Percentiles rank a stretch among this genome's conserved stretches.
These are phyloP conservation scores for Pogonocichla stellata DNA, from an alignment of 2,113 vertebrate genomes.

Conservation along the genomic window DNA sequence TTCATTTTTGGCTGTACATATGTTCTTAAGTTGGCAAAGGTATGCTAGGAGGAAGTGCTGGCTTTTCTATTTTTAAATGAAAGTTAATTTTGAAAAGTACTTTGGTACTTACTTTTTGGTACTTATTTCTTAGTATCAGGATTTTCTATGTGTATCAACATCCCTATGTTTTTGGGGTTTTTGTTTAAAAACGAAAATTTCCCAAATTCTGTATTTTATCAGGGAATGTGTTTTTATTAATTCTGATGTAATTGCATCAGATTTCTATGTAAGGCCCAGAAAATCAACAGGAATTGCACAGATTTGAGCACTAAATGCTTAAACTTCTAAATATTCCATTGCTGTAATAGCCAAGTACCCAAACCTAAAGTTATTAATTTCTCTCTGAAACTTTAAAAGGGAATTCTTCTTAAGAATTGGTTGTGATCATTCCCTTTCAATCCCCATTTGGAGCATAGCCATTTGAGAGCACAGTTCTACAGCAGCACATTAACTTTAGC, in stretches of 20 bases:
- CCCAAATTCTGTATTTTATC: neutral
- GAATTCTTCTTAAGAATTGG: neutral
- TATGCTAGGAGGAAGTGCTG: neutral
- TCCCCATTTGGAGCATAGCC: fast-evolving
- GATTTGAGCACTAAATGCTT: neutral
- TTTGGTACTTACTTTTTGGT: neutral
- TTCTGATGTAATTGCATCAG: neutral
- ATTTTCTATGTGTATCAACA: neutral
- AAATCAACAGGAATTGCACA: neutral
- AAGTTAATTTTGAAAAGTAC: neutral
- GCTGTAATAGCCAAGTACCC: fast-evolving
- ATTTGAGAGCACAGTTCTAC: neutral
- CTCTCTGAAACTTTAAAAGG: neutral
- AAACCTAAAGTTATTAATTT: neutral
- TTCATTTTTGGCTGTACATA: neutral
- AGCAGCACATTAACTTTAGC: neutral
- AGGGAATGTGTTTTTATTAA: neutral
- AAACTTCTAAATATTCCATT: neutral
- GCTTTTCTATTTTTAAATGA: neutral
- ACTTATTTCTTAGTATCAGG: neutral
- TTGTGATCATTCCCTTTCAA: neutral
- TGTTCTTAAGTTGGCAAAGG: neutral
- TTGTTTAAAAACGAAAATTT: neutral
- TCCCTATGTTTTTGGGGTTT: fast-evolving
- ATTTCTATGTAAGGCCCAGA: neutral